Percentiles rank a stretch among this genome's conserved stretches.
These are phyloP conservation scores for Nycticebus coucang DNA, from an alignment of 2,113 vertebrate genomes.

Conservation along the genomic window DNA sequence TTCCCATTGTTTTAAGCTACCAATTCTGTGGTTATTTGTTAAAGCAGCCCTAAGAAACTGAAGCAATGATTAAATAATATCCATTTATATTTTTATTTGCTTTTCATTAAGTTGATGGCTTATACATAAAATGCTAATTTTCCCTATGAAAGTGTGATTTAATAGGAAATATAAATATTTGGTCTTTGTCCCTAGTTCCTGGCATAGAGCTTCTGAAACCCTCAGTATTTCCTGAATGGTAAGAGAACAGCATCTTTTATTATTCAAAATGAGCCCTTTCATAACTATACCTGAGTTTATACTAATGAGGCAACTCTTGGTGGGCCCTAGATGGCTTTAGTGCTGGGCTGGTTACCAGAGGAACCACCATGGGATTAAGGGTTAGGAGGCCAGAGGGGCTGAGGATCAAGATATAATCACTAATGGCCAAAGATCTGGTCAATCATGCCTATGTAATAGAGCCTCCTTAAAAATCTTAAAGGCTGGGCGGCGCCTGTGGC, in stretches of 20 bases:
- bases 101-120: background rate
- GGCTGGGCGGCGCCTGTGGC: no score
- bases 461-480: background rate
- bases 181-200: background rate
- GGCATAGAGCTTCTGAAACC: background rate
- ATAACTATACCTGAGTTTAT: background rate
- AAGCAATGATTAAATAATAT: background rate
- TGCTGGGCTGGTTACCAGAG: background rate
- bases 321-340: background rate
- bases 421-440: background rate
- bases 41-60: background rate
- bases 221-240: background rate
- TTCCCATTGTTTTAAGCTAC: background rate
- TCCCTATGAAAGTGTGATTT: background rate
- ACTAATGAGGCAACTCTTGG: background rate
- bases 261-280: background rate
- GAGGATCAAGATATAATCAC: background rate
- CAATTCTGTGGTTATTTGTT: background rate
- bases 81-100: conserved; percentile 37
- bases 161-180: background rate
- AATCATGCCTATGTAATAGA: background rate
- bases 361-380: background rate
- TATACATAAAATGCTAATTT: background rate
- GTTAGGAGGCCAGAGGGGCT: background rate
- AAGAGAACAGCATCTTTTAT: background rate